Evolutionary conservation across 2,888 invertebrate genomes (phyloP), one percentile per base, ranked within the genome.

Genomic region (Polymixis flavicincta): DNA sequence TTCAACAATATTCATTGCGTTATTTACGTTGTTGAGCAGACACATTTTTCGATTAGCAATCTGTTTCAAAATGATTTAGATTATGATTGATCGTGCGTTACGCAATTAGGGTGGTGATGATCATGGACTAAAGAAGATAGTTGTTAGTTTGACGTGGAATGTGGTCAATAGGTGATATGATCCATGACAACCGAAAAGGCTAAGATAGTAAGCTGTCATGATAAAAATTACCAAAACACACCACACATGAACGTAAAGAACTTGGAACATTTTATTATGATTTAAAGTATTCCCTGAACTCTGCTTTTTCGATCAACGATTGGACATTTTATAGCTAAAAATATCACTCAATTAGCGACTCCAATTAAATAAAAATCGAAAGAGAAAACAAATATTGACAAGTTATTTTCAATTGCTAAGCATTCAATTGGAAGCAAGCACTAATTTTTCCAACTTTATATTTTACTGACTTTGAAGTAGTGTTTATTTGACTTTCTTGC

Each of bases 311-410:
- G 14, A 55, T n/a, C 57, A 57, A 52, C 32, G 13, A 45, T 55
- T 52, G 7, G 1, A 78, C 13, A 17, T 37, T 66, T 55, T 63
- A 45, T 28, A 2, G n/a, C 5, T 0, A 48, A 57, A 66, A 76
- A 71, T 25, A 57, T 7, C 52, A 22, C 37, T 55, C 59, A 59
- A 81, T 76, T 76, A 76, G 9, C 25, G 28, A n/a, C 6, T 67
- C 32, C n/a, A 71, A 48, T 54, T 22, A 19, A 55, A 64, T 9
- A 25, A 37, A 50, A 63, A 61, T 63, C n/a, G n/a, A 22, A 59
- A 61, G 66, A 72, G 48, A 54, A 54, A n/a, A 60, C 59, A 81
- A 73, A 66, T 82, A 82, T 70, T 80, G 82, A 71, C 77, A 76
- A 72, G 52, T 69, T 77, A 52, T 70, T 69, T 61, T 25, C 52